Evolutionary conservation across 1,140 invertebrate species (phyloP).

Genomic region (Euura lappo): DNA sequence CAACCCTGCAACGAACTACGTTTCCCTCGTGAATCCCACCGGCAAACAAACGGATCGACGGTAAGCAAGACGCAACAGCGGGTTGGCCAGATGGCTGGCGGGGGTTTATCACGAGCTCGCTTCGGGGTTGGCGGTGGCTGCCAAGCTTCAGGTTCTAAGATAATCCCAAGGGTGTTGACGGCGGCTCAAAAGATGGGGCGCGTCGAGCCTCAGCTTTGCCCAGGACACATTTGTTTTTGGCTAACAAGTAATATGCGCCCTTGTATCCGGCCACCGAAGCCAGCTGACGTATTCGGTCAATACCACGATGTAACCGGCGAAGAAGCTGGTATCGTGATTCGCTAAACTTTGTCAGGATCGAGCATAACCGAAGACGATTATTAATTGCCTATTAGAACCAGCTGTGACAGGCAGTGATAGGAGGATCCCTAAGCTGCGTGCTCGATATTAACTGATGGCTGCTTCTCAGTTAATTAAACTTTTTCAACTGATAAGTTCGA

Average conservation of each 20-base stretch:
- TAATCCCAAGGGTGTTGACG: slow-evolving; percentile 50
- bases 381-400: too few relatives aligned
- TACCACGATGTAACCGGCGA: too few relatives aligned
- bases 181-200: slow-evolving; percentile 38
- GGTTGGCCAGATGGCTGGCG: not conserved
- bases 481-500: too few relatives aligned
- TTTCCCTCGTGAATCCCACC: not conserved
- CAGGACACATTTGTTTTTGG: slow-evolving; percentile 50
- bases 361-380: too few relatives aligned
- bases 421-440: too few relatives aligned
- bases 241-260: slow-evolving; percentile 44
- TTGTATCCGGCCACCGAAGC: slow-evolving; percentile 35
- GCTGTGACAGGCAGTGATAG: too few relatives aligned
- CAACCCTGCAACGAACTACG: too few relatives aligned
- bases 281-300: slow-evolving; percentile 29
- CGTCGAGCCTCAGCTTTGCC: slow-evolving; percentile 21
- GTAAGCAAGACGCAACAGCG: not conserved
- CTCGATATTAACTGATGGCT: too few relatives aligned
- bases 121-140: not conserved
- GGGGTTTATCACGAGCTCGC: not conserved
- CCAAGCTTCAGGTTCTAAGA: slow-evolving; percentile 20
- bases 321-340: too few relatives aligned
- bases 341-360: too few relatives aligned
- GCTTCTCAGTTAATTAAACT: too few relatives aligned
- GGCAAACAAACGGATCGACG: not conserved